Evolutionary conservation across 2,888 invertebrate genomes (phyloP).

Genomic region (Melanchra persicariae): DNA sequence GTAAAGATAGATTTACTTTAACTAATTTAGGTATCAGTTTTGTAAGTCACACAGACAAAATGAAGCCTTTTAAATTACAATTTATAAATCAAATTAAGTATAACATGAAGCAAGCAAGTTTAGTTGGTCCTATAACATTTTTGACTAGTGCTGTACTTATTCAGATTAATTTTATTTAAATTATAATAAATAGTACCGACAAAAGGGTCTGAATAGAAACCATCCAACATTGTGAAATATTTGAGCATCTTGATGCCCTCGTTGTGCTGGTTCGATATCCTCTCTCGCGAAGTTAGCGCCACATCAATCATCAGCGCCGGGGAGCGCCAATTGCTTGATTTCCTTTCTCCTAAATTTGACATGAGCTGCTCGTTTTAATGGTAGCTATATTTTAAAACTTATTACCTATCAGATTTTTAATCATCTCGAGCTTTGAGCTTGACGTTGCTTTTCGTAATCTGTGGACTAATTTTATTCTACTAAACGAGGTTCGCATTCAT

Average conservation of each 20-base stretch:
- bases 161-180: conserved; percentile 3
- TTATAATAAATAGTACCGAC: conserved; percentile 13
- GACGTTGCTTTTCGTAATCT: not conserved
- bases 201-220: conserved; percentile 7
- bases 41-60: too few relatives aligned
- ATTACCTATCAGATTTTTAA: not conserved
- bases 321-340: conserved; percentile 49
- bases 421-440: not conserved
- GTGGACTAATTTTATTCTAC: too few relatives aligned
- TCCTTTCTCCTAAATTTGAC: conserved; percentile 57
- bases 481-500: too few relatives aligned
- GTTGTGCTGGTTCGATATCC: conserved; percentile 47
- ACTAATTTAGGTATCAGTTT: too few relatives aligned
- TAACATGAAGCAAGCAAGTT: not conserved
- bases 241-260: conserved; percentile 36
- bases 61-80: too few relatives aligned
- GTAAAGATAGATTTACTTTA: too few relatives aligned
- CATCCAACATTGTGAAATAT: conserved; percentile 40
- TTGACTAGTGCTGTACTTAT: not conserved
- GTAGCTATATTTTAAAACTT: conserved; percentile 10
- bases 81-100: too few relatives aligned
- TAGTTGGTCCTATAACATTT: not conserved
- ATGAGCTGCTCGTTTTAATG: conserved; percentile 39
- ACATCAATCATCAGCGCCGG: conserved; percentile 61
- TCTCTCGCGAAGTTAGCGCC: conserved; percentile 44